Evolutionary conservation across 2,888 invertebrate genomes (phyloP).

Genomic region (Idaea aversata): DNA sequence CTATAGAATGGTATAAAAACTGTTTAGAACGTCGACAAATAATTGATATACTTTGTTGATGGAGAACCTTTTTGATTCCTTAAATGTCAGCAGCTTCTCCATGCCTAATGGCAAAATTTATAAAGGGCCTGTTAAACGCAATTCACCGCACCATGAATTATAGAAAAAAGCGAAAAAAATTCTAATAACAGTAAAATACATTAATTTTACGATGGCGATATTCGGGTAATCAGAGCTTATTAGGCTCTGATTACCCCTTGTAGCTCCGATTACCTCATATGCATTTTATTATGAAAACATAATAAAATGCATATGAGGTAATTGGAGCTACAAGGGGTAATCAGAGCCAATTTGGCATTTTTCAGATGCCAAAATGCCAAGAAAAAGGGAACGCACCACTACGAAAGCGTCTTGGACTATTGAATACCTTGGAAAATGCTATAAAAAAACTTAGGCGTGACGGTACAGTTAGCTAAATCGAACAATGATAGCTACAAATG

Average conservation of each 20-base stretch:
- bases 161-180: conserved; percentile 18
- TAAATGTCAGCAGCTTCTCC: conserved; percentile 20
- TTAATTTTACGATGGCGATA: conserved; percentile 20
- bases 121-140: conserved; percentile 17
- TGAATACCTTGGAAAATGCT: conserved; percentile 22
- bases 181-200: conserved; percentile 24
- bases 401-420: conserved; percentile 20
- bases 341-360: conserved; percentile 17
- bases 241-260: conserved; percentile 21
- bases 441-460: conserved; percentile 15
- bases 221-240: conserved; percentile 17
- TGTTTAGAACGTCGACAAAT: conserved; percentile 11
- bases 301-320: conserved; percentile 6
- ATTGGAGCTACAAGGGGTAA: conserved; percentile 20
- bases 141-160: conserved; percentile 19
- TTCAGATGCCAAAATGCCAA: conserved; percentile 18
- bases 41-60: conserved; percentile 9
- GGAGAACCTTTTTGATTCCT: conserved; percentile 28
- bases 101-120: conserved; percentile 25
- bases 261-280: conserved; percentile 13
- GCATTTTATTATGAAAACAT: conserved; percentile 7
- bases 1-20: too few relatives aligned
- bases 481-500: conserved; percentile 24
- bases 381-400: conserved; percentile 20
- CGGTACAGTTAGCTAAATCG: conserved; percentile 22